Conservation (phyloP, 1,140 invertebrate species). For the Mactra quadrangularis region DNA sequence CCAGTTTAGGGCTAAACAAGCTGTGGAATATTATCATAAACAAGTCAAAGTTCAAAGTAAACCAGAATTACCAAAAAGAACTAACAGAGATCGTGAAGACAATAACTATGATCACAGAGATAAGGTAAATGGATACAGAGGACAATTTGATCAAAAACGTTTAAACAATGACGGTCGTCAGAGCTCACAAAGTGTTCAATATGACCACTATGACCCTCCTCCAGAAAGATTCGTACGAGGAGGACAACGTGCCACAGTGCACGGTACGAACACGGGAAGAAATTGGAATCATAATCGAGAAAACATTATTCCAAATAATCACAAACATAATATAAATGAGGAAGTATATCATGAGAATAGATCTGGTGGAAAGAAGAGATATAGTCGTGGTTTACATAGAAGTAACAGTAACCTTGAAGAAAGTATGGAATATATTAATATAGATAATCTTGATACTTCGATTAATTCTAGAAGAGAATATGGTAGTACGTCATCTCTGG, state of each 20-base stretch:
- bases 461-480: constrained; percentile 84
- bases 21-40: constrained; percentile 78
- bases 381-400: constrained; percentile 83
- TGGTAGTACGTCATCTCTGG: constrained; percentile 88
- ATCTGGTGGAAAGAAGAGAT: constrained; percentile 62
- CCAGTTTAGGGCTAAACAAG: constrained; percentile 75
- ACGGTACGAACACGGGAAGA: constrained; percentile 60
- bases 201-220: constrained; percentile 13
- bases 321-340: constrained; percentile 56
- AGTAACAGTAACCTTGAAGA: constrained; percentile 89
- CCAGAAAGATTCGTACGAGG: constrained; percentile 56
- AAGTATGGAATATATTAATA: constrained; percentile 57
- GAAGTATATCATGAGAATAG: constrained; percentile 34
- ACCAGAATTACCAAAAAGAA: constrained; percentile 32
- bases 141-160: constrained; percentile 40
- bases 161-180: constrained; percentile 50
- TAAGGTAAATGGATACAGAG: constrained; percentile 48
- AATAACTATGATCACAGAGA: constrained; percentile 32
- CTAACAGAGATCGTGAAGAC: constrained; percentile 36
- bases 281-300: constrained; percentile 33
- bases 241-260: constrained; percentile 70
- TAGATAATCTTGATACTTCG: constrained; percentile 69
- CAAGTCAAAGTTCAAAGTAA: constrained; percentile 63
- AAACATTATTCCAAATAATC: constrained; percentile 31
- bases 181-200: constrained; percentile 27